Percentiles rank a stretch among this genome's conserved stretches.
Conservation (phyloP, 2,113 vertebrate genomes). For the Oreochromis aureus region DNA sequence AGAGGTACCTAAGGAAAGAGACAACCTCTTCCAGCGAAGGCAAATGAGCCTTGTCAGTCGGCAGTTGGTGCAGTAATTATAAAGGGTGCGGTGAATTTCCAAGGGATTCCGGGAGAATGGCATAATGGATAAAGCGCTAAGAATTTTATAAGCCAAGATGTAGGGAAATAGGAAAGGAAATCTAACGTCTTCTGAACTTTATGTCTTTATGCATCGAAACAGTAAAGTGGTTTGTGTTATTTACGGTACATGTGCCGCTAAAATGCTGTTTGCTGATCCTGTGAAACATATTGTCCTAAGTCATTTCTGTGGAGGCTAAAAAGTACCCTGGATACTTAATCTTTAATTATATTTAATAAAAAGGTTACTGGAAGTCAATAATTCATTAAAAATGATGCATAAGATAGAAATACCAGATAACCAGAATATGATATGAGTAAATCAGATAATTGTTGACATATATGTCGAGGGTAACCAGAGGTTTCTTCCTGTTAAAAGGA, state of each 20-base stretch:
- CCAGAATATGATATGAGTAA: background rate
- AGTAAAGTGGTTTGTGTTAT: background rate
- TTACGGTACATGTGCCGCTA: background rate
- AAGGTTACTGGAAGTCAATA: background rate
- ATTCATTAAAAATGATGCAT: background rate
- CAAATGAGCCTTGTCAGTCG: constrained; percentile 70
- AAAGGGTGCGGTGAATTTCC: constrained; percentile 63
- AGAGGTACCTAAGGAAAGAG: constrained; percentile 60
- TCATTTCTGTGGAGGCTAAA: background rate
- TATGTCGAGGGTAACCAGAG: background rate
- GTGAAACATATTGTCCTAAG: background rate
- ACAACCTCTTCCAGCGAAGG: constrained; percentile 53
- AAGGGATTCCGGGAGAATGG: constrained; percentile 57
- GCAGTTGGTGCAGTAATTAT: constrained; percentile 74
- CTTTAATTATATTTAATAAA: background rate
- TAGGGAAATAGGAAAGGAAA: background rate
- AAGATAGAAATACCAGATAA: background rate
- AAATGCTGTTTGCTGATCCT: background rate
- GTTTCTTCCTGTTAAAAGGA: background rate
- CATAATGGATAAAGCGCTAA: constrained; percentile 64
- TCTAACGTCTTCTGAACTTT: background rate
- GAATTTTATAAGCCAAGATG: constrained; percentile 67
- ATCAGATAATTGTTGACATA: background rate
- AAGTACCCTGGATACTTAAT: rapidly evolving
- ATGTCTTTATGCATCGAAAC: background rate